Percentiles rank a stretch among this genome's conserved stretches.
These are phyloP conservation scores for Pseudomugil gertrudae DNA, from an alignment of 2,797 vertebrate genomes.

Conservation along the genomic window DNA sequence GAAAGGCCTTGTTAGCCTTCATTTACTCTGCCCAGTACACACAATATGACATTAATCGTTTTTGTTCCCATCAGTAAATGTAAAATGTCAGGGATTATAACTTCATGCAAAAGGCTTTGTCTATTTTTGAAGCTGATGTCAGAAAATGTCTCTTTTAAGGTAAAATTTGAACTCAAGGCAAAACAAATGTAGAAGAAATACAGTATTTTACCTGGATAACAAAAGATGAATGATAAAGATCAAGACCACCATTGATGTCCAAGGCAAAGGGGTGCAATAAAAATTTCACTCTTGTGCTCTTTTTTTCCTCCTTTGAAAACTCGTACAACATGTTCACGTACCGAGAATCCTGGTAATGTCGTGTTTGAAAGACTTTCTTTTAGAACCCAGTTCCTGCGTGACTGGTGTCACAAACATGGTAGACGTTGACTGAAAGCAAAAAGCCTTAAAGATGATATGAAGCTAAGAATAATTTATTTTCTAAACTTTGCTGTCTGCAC, in stretches of 20 bases:
- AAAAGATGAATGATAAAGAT: constrained; percentile 12
- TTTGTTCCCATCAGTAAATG: no score
- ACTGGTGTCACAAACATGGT: constrained; percentile 18
- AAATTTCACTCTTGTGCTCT: no score
- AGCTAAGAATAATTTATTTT: no score
- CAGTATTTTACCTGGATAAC: background rate
- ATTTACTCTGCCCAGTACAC: constrained; percentile 14
- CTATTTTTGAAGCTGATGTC: background rate
- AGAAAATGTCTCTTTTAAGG: background rate
- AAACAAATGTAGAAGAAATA: background rate
- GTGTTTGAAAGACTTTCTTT: background rate
- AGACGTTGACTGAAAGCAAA: constrained; percentile 8
- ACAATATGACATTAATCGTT: background rate
- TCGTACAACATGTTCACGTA: background rate
- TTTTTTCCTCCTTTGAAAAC: constrained; percentile 15
- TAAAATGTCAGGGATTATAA: background rate
- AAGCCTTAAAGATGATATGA: no score
- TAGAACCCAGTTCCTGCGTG: constrained; percentile 15
- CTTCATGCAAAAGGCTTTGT: background rate
- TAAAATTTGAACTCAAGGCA: constrained; percentile 6
- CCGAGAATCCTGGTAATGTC: no score
- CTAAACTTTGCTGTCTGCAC: constrained; percentile 41
- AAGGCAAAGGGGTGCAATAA: no score
- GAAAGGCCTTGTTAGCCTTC: constrained; percentile 23
- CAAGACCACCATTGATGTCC: background rate